Conservation (phyloP, 2,888 invertebrate species). For the Rotaria socialis region DNA sequence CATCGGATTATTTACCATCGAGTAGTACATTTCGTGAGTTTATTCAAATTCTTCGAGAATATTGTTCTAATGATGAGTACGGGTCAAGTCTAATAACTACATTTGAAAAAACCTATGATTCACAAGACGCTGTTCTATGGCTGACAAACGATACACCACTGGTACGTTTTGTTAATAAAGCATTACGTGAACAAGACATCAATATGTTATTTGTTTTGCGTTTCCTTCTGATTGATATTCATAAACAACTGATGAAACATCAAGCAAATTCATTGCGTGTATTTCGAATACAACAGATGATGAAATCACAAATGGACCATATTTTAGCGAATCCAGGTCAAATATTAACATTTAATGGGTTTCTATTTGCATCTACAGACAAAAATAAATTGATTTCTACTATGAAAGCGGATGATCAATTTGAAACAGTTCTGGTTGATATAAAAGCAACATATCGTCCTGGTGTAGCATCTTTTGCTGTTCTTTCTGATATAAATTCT, state of each 20-base stretch:
- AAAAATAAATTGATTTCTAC: no score
- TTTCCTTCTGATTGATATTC: not conserved
- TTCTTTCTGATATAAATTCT: not conserved
- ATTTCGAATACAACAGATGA: not conserved
- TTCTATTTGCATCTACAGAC: no score
- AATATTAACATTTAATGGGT: no score
- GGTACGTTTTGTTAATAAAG: not conserved
- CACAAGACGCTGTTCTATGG: not conserved
- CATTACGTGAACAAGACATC: not conserved
- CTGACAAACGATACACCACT: not conserved
- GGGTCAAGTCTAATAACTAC: not conserved
- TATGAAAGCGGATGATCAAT: no score
- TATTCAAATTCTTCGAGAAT: no score
- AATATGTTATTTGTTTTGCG: no score
- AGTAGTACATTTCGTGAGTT: no score
- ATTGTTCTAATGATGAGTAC: no score
- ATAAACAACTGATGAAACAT: not conserved
- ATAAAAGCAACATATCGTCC: no score
- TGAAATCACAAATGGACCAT: not conserved
- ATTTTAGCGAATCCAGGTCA: no score
- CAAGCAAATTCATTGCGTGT: not conserved
- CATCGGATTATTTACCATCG: no score
- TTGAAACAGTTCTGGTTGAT: no score
- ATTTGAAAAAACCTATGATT: not conserved
- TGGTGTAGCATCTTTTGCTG: not conserved